A percentile compares a stretch with the other conserved stretches of the same genome.
phyloP scores from a whole-genome alignment of 2,888 invertebrate genomes.

The Ectropis crepuscularia region DNA sequence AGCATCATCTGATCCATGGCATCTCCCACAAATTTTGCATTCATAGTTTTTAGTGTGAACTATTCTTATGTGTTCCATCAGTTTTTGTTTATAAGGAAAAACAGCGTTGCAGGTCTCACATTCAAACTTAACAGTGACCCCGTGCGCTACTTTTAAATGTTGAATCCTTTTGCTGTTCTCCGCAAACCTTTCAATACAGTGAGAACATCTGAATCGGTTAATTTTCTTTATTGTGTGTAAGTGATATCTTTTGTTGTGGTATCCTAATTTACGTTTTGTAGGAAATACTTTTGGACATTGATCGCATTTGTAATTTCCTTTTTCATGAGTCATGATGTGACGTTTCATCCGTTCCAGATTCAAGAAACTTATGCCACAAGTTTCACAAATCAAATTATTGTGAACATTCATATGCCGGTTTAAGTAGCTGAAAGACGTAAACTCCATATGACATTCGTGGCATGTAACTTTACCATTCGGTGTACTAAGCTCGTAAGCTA shows the following conservation, averaged over 20 bases:
- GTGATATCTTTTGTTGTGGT: constrained; percentile 70
- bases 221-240: constrained; percentile 67
- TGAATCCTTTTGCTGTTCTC: constrained; percentile 76
- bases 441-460: constrained; percentile 67
- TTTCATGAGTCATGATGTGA: constrained; percentile 71
- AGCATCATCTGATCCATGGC: constrained; percentile 70
- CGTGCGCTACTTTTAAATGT: constrained; percentile 71
- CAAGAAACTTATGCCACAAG: constrained; percentile 75
- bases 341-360: constrained; percentile 71
- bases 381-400: constrained; percentile 74
- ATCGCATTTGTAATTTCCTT: constrained; percentile 69
- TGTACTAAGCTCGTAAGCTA: constrained; percentile 68
- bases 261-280: constrained; percentile 70
- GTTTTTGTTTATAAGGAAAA: constrained; percentile 44
- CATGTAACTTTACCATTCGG: constrained; percentile 65
- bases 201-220: constrained; percentile 73
- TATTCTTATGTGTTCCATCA: constrained; percentile 76
- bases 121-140: constrained; percentile 69
- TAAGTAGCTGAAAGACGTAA: constrained; percentile 70
- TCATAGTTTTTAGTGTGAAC: constrained; percentile 73
- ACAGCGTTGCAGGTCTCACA: constrained; percentile 65
- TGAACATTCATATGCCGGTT: constrained; percentile 77
- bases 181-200: constrained; percentile 72
- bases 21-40: constrained; percentile 73
- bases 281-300: constrained; percentile 69